Conservation (phyloP, 1,140 invertebrate species). For the Venturia canescens region DNA sequence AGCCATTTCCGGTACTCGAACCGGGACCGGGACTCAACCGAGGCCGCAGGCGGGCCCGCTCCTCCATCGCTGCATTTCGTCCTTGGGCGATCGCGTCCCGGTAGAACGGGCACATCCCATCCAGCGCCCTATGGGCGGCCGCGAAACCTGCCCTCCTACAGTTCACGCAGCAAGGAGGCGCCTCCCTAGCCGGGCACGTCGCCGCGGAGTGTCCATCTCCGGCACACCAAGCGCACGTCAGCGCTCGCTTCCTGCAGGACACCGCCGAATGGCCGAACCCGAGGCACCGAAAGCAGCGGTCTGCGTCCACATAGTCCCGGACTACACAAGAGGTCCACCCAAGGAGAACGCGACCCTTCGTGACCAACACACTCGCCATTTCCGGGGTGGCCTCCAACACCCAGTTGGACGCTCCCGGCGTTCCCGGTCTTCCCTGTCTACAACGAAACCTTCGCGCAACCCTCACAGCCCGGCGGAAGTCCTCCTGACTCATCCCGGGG, state of each 20-base stretch:
- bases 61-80: background rate
- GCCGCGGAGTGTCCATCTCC: background rate
- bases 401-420: background rate
- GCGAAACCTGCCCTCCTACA: background rate
- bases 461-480: background rate
- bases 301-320: too few relatives aligned
- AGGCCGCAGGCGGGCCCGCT: background rate
- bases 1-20: background rate
- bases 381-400: background rate
- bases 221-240: background rate
- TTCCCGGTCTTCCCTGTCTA: background rate
- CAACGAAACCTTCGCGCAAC: background rate
- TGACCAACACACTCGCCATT: background rate
- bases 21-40: background rate
- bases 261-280: background rate
- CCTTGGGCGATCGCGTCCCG: background rate
- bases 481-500: background rate
- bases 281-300: background rate
- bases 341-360: too few relatives aligned
- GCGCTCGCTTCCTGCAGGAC: too few relatives aligned
- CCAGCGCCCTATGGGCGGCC: background rate
- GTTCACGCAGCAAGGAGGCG: background rate
- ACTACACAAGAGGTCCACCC: too few relatives aligned
- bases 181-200: background rate
- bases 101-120: conserved; percentile 5